These are phyloP conservation scores for Rutpela maculata DNA, from an alignment of 2,888 invertebrate genomes.

Conservation along the genomic window DNA sequence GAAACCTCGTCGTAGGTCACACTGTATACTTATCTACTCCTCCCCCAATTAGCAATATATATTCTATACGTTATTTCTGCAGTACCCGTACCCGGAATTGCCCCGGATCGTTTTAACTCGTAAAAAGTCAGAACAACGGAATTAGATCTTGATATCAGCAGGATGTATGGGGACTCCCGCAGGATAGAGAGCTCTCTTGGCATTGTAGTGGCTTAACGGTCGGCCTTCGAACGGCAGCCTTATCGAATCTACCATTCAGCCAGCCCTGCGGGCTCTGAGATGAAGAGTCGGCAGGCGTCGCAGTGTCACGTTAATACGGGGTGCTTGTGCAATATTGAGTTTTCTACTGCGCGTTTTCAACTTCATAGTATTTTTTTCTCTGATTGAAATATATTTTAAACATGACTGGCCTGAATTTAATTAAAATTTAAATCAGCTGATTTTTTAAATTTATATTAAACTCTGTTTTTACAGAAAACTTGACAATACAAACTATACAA, in stretches of 20 bases:
- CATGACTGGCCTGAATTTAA: no score
- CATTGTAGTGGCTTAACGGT: constrained; percentile 23
- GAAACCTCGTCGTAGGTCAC: no score
- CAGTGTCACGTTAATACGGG: neutral
- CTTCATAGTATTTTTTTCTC: no score
- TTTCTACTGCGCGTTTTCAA: no score
- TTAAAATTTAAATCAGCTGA: no score
- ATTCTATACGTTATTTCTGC: neutral
- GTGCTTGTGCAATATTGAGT: neutral
- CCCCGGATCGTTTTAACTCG: neutral
- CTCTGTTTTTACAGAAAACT: no score
- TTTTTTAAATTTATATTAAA: no score
- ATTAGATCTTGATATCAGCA: constrained; percentile 23
- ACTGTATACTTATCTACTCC: neutral
- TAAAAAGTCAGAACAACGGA: constrained; percentile 14
- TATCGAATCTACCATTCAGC: constrained; percentile 5
- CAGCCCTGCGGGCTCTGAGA: constrained; percentile 17
- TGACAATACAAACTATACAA: no score
- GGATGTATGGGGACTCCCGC: constrained; percentile 18
- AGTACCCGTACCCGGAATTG: neutral
- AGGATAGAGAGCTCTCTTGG: constrained; percentile 7
- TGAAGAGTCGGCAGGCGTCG: constrained; percentile 2
- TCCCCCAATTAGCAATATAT: neutral
- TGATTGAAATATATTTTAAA: no score
- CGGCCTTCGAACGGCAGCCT: constrained; percentile 1